Base-by-base conservation (phyloP, 1,140 invertebrate genomes). In the Asobara japonica region DNA sequence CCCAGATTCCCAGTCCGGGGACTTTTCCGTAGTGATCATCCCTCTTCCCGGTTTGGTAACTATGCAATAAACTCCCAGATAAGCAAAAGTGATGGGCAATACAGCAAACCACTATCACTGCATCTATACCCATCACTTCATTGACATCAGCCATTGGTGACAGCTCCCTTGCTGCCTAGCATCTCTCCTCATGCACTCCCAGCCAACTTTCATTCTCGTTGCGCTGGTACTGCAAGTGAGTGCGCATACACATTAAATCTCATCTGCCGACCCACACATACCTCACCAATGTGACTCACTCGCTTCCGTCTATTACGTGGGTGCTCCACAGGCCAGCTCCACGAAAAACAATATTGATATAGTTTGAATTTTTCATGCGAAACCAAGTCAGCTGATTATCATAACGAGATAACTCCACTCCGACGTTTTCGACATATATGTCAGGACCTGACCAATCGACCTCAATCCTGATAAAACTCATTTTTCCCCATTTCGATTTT, bases 181-280 rank as follows among this genome's bases (percentile, higher is more conserved):
- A n/a, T 36, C 25, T 16, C 4, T 38, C 11, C n/a, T 18, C 36
- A 25, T 27, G 10, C 18, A 48, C 60, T 51, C 20, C 25, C 30
- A 48, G 30, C 7, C 33, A 7, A 68, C 60, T 72, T 29, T 45
- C 41, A 72, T 69, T 41, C 45, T 69, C 25, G 45, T 66, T 56
- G 60, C 69, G 33, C 62, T 67, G 30, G 60, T 25, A 51, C 30
- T 41, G n/a, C 38, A 30, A 16, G 62, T 61, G 70, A 51, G 62
- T 33, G 45, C 36, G 27, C 69, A 75, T 71, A 76, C 74, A 73
- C 65, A 67, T 73, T 76, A 74, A 73, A 68, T 65, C 70, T 66
- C 27, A 69, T 77, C 56, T 72, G 48, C 71, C 41, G 30, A 27
- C 71, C 64, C 45, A 72, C 65, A 66, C 51, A 38, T 61, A 38